Percentiles rank a stretch among this genome's conserved stretches.
phyloP scores from a whole-genome alignment of 2,888 invertebrate genomes.

The Willowsia nigromaculata region DNA sequence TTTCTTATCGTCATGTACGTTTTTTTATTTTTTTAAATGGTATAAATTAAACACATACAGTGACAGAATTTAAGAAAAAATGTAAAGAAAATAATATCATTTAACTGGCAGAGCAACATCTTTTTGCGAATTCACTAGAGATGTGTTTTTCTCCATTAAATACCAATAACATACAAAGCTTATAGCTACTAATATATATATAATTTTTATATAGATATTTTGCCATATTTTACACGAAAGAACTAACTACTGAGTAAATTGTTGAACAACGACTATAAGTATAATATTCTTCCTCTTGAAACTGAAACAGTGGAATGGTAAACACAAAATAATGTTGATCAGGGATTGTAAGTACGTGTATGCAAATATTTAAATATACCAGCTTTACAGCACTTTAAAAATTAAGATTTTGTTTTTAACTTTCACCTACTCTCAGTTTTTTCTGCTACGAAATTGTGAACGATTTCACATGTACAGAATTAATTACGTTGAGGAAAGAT shows the following conservation, averaged over 20 bases:
- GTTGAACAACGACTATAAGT: background rate
- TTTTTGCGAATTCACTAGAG: background rate
- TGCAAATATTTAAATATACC: background rate
- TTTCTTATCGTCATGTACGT: background rate
- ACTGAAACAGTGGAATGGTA: background rate
- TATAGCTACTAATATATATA: too few relatives aligned
- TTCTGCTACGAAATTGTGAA: background rate
- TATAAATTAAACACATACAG: constrained; percentile 29
- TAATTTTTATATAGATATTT: background rate
- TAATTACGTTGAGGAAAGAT: too few relatives aligned
- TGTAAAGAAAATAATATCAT: background rate
- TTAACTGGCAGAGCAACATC: background rate
- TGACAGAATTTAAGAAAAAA: background rate
- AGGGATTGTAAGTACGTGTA: background rate
- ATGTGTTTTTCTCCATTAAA: background rate
- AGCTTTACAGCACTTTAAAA: background rate
- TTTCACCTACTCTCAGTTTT: background rate
- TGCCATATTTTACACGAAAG: background rate
- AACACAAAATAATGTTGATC: background rate
- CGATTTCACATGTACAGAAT: too few relatives aligned
- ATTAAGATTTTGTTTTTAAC: background rate
- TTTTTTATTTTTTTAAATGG: background rate
- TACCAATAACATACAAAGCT: background rate
- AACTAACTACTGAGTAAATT: too few relatives aligned
- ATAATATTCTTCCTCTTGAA: background rate